phyloP scores from a whole-genome alignment of 2,797 vertebrate species.

The Tauraco hartlaubi region DNA sequence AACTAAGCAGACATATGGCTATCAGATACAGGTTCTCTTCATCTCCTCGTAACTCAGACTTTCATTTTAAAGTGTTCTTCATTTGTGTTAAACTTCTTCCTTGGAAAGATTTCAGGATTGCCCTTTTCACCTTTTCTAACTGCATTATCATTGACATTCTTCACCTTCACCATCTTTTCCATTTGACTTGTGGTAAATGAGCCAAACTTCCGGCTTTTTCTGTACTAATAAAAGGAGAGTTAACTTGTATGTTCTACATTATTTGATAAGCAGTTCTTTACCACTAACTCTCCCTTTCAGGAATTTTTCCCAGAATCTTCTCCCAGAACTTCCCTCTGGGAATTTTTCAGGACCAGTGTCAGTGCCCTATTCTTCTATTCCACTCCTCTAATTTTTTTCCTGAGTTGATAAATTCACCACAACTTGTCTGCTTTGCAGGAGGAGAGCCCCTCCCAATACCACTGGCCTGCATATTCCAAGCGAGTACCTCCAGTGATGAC shows the following conservation, averaged over 20 bases:
- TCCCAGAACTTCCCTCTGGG: not conserved
- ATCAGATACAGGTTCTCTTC: not conserved
- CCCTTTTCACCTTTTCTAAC: not conserved
- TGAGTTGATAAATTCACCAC: not conserved
- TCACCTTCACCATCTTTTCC: not conserved
- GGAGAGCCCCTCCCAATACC: not conserved
- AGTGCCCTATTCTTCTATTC: not conserved
- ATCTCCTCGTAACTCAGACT: not conserved
- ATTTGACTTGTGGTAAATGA: not conserved
- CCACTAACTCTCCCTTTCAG: not conserved
- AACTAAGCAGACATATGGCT: not conserved
- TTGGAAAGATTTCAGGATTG: not conserved
- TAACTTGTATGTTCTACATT: not conserved
- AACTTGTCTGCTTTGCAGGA: not conserved
- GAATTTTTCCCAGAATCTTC: not conserved
- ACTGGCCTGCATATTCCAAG: not conserved
- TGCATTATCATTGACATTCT: not conserved
- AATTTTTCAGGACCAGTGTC: not conserved
- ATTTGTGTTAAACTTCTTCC: not conserved
- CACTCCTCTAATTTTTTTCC: not conserved
- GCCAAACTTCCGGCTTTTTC: not conserved
- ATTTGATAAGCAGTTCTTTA: not conserved
- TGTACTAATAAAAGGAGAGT: not conserved
- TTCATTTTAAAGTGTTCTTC: not conserved
- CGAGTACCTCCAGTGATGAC: not conserved